These are phyloP conservation scores for Scarus forsteni DNA, from an alignment of 2,797 vertebrate genomes.

Conservation along the genomic window DNA sequence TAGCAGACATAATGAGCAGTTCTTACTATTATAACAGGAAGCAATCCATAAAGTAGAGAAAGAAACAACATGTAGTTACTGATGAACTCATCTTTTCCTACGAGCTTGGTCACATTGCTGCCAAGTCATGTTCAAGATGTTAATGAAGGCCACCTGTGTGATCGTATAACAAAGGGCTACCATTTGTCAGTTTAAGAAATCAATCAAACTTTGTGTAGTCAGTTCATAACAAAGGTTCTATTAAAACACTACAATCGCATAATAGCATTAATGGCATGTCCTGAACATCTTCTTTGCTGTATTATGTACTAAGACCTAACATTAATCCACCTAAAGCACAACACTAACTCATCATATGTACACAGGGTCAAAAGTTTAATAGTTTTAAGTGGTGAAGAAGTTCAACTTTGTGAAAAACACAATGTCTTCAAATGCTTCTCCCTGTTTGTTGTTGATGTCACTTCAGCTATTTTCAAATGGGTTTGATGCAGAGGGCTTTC, in stretches of 20 bases:
- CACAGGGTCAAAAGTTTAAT: background rate
- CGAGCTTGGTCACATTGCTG: background rate
- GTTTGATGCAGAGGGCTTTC: slow-evolving; percentile 12
- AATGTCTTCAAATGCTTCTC: slow-evolving; percentile 2
- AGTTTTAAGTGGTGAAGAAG: background rate
- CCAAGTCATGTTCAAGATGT: background rate
- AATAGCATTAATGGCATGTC: too few species aligned
- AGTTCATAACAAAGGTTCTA: too few species aligned
- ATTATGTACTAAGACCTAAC: too few species aligned
- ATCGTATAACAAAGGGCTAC: background rate
- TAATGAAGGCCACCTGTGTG: background rate
- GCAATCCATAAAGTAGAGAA: background rate
- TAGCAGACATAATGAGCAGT: background rate
- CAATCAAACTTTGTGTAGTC: too few species aligned
- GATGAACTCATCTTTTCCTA: background rate
- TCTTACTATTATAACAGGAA: background rate
- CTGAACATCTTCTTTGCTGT: too few species aligned
- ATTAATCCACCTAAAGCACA: too few species aligned
- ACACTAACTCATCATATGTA: too few species aligned
- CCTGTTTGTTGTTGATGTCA: slow-evolving; percentile 11
- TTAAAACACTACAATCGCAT: too few species aligned
- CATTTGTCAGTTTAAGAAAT: background rate
- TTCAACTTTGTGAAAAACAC: background rate
- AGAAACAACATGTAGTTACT: background rate
- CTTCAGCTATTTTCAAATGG: slow-evolving; percentile 15